phyloP scores from a whole-genome alignment of 2,888 invertebrate species.

The Cheilosia grossa region DNA sequence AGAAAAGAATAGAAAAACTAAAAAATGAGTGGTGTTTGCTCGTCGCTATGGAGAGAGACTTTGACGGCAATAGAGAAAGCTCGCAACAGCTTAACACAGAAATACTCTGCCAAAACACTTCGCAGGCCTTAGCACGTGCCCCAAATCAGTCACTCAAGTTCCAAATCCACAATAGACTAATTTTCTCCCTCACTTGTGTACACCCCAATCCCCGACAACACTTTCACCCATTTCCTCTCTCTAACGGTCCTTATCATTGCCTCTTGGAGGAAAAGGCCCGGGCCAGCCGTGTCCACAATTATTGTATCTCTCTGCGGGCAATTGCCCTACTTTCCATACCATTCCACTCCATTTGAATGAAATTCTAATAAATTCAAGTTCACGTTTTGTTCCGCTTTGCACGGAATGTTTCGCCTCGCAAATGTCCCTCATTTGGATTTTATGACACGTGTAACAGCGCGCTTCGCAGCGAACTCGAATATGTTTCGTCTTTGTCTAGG shows the following conservation, averaged over 20 bases:
- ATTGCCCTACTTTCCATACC: constrained; percentile 67
- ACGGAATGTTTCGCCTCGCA: constrained; percentile 56
- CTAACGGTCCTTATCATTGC: constrained; percentile 60
- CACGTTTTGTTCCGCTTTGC: constrained; percentile 68
- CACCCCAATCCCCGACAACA: constrained; percentile 7
- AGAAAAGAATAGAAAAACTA: too few species aligned
- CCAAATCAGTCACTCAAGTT: background rate
- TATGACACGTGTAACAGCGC: constrained; percentile 73
- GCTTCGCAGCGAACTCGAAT: constrained; percentile 49
- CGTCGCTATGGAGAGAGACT: too few species aligned
- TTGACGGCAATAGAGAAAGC: too few species aligned
- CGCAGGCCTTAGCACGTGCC: background rate
- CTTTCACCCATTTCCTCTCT: constrained; percentile 13
- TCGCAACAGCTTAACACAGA: too few species aligned
- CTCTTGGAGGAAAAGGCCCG: constrained; percentile 17
- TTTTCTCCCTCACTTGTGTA: constrained; percentile 27
- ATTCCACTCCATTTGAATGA: constrained; percentile 68
- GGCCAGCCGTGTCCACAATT: constrained; percentile 43
- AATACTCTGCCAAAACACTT: too few species aligned
- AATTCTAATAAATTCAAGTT: constrained; percentile 72
- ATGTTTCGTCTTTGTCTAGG: constrained; percentile 47
- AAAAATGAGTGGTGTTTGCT: too few species aligned
- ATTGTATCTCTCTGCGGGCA: constrained; percentile 50
- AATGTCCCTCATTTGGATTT: constrained; percentile 66
- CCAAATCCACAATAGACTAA: background rate